Base-by-base conservation (phyloP, 64 coral and sea anemone genomes). In the Porites australiensis region DNA sequence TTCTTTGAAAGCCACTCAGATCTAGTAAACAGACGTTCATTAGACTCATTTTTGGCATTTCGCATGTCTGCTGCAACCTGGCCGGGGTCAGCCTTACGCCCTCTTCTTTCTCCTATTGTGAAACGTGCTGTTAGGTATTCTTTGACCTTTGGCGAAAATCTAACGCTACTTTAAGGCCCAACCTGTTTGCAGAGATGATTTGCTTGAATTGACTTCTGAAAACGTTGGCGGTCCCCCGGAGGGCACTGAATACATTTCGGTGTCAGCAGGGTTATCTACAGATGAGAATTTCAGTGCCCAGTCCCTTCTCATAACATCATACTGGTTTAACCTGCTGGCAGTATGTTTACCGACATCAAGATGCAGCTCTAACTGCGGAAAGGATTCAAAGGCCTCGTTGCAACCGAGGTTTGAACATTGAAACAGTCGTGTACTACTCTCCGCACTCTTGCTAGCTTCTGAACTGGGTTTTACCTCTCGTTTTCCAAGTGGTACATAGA, bases 271-370 rank as follows among this genome's bases (percentile, higher is more conserved):
- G 27, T 37, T 60, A n/a, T 92, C 83, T 74, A 87, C 53, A 13
- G 93, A 90, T 44, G 93, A 86, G 64, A 95, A 95, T 18, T 95
- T 95, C 6, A 54, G 2, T 7, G 94, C 94, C 89, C 94, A 95
- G 14, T 91, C 82, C 57, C 82, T 95, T 95, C 50, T 95, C 20
- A 95, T 91, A 2, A 46, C 50, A 82, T 88, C 94, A 86, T 90
- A 91, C 88, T 91, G 94, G 59, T 48, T 95, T 16, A 87, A 6
- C 43, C 4, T 58, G 75, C 4, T 82, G 20, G 52, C 58, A 15
- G 78, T 96, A 51, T 96, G 94, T 77, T 96, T 83, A 13, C 94
- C 94, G 20, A 96, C 78, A 58, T 96, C 90, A 7, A 96, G 67
- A 44, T 96, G 90, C 44, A 92, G 52, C 13, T 96, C 86, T 12